A percentile compares a stretch with the other conserved stretches of the same genome.
Conservation (phyloP, 2,113 vertebrate genomes). For the Bos javanicus region DNA sequence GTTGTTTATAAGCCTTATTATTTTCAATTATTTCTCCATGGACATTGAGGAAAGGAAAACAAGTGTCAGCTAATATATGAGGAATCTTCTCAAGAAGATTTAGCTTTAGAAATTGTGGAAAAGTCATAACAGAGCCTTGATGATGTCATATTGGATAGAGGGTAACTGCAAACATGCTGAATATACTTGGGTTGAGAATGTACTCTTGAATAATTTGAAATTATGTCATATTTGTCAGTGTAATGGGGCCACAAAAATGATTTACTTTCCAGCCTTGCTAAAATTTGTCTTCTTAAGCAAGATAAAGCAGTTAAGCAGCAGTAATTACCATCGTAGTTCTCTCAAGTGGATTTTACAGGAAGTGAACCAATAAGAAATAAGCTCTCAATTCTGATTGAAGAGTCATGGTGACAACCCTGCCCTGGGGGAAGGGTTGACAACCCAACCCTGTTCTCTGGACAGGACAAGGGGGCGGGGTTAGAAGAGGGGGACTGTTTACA, state of each 20-base stretch:
- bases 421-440: neutral
- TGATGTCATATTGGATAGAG: neutral
- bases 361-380: neutral
- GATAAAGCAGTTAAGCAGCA: constrained; percentile 46
- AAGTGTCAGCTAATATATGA: neutral
- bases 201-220: constrained; percentile 52
- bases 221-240: constrained; percentile 45
- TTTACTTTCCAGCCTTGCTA: constrained; percentile 35
- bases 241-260: constrained; percentile 55
- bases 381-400: neutral
- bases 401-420: neutral
- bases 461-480: neutral
- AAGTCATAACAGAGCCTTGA: constrained; percentile 23
- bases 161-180: constrained; percentile 7
- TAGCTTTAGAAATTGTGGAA: neutral
- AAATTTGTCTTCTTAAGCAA: constrained; percentile 60
- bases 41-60: constrained; percentile 5
- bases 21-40: neutral
- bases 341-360: constrained; percentile 25
- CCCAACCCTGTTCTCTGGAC: neutral
- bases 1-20: neutral
- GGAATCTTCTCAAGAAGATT: neutral
- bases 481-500: neutral
- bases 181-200: neutral
- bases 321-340: constrained; percentile 27